A percentile compares a stretch with the other conserved stretches of the same genome.
Evolutionary conservation across 92 coral and sea anemone genomes (phyloP).

Genomic region (Phymanthus crucifer): DNA sequence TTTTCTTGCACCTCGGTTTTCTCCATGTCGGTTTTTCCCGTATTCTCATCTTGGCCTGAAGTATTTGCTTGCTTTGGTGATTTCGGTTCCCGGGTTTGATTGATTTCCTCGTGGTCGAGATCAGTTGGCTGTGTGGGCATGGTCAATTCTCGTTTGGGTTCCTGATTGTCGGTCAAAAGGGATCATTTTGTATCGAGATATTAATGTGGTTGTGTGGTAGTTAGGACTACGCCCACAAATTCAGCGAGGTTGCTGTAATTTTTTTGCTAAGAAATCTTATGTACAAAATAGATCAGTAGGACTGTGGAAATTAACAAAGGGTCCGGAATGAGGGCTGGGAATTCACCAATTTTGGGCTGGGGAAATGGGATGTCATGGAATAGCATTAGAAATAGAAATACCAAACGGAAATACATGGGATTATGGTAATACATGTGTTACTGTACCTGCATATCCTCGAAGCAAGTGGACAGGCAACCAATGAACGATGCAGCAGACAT

Average conservation of each 20-base stretch:
- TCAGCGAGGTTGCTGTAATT: not conserved
- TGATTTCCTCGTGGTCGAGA: not conserved
- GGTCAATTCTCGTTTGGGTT: not conserved
- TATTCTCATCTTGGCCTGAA: not conserved
- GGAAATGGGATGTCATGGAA: no score
- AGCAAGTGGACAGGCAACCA: constrained; percentile 19
- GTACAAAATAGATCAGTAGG: no score
- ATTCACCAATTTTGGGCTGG: no score
- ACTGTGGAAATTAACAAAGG: no score
- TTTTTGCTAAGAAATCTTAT: no score
- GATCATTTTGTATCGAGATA: not conserved
- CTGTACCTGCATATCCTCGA: not conserved
- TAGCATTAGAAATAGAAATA: no score
- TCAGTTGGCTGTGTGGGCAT: constrained; percentile 7
- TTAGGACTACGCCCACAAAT: not conserved
- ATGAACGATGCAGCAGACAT: not conserved
- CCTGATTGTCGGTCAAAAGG: not conserved
- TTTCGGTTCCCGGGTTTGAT: not conserved
- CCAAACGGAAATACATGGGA: not conserved
- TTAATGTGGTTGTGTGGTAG: not conserved
- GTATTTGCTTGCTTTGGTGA: not conserved
- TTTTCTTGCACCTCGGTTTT: not conserved
- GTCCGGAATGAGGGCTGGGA: no score
- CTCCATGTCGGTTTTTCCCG: not conserved
- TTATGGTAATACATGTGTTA: not conserved